Evolutionary conservation across 2,113 vertebrate genomes (phyloP).

Genomic region (Tautogolabrus adspersus): DNA sequence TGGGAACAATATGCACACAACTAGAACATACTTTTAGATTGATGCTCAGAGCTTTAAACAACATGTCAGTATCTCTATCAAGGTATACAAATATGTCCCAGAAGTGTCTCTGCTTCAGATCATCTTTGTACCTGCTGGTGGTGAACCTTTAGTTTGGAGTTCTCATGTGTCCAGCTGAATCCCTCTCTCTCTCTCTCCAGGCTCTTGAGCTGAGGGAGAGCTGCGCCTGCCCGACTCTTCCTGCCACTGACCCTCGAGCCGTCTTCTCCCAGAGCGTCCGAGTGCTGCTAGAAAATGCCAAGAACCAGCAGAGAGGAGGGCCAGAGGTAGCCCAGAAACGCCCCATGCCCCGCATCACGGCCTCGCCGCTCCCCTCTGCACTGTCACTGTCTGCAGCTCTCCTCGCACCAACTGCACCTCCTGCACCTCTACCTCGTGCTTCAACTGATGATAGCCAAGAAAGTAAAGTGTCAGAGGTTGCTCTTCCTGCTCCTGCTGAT

Average conservation of each 20-base stretch:
- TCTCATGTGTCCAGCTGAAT: no score
- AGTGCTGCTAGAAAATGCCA: constrained; percentile 80
- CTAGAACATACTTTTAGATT: no score
- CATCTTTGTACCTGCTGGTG: no score
- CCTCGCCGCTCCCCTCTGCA: neutral
- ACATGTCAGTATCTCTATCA: no score
- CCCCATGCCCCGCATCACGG: constrained; percentile 4
- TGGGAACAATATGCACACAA: no score
- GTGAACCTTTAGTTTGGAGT: no score
- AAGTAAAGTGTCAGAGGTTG: constrained; percentile 8
- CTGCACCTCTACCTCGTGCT: neutral
- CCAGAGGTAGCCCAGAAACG: neutral
- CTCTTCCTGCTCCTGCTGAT: constrained; percentile 6
- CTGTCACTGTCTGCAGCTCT: constrained; percentile 38
- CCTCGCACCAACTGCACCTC: constrained; percentile 9
- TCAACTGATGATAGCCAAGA: constrained; percentile 11
- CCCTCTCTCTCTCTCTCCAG: constrained; percentile 76
- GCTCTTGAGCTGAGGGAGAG: constrained; percentile 91
- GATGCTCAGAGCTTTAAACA: no score
- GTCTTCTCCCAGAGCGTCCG: constrained; percentile 85
- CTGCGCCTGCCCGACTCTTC: constrained; percentile 90
- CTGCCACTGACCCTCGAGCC: constrained; percentile 88
- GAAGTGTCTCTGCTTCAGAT: no score
- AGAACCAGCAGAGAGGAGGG: constrained; percentile 43
- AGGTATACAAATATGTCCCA: no score